Percentiles rank a stretch among this genome's conserved stretches.
Conservation (phyloP, 2,888 invertebrate genomes). For the Drosophila quinaria region DNA sequence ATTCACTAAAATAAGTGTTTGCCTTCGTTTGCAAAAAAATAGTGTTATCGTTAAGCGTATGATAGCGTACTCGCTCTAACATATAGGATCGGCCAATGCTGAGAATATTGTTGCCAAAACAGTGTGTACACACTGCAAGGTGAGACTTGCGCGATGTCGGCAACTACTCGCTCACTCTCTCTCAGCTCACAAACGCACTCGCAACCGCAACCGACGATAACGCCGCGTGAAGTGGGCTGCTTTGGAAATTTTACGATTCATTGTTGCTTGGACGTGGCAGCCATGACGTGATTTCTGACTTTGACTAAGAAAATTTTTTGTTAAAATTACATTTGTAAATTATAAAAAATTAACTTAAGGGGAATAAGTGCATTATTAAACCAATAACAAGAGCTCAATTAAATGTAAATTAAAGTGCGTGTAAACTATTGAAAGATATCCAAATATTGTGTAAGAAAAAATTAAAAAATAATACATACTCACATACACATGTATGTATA, state of each 20-base stretch:
- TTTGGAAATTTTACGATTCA: slow-evolving; percentile 83
- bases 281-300: slow-evolving; percentile 86
- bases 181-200: slow-evolving; percentile 58
- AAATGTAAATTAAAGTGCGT: slow-evolving; percentile 69
- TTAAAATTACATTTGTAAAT: slow-evolving; percentile 78
- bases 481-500: slow-evolving; percentile 36
- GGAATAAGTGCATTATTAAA: slow-evolving; percentile 76
- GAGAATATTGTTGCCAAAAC: slow-evolving; percentile 14
- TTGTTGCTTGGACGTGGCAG: slow-evolving; percentile 86
- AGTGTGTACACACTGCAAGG: slow-evolving; percentile 60
- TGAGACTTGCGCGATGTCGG: slow-evolving; percentile 30
- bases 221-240: slow-evolving; percentile 69
- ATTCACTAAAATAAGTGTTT: slow-evolving; percentile 20
- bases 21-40: slow-evolving; percentile 32
- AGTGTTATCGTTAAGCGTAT: background rate
- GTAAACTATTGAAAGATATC: slow-evolving; percentile 64
- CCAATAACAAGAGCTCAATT: slow-evolving; percentile 65
- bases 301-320: slow-evolving; percentile 78
- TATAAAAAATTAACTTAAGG: slow-evolving; percentile 73
- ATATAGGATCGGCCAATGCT: slow-evolving; percentile 7
- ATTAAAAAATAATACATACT: slow-evolving; percentile 44
- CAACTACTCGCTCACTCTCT: slow-evolving; percentile 48
- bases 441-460: slow-evolving; percentile 74
- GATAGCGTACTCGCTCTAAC: slow-evolving; percentile 44
- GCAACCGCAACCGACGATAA: slow-evolving; percentile 64